These are phyloP conservation scores for Trogon surrucura DNA, from an alignment of 2,113 vertebrate genomes.

Conservation along the genomic window DNA sequence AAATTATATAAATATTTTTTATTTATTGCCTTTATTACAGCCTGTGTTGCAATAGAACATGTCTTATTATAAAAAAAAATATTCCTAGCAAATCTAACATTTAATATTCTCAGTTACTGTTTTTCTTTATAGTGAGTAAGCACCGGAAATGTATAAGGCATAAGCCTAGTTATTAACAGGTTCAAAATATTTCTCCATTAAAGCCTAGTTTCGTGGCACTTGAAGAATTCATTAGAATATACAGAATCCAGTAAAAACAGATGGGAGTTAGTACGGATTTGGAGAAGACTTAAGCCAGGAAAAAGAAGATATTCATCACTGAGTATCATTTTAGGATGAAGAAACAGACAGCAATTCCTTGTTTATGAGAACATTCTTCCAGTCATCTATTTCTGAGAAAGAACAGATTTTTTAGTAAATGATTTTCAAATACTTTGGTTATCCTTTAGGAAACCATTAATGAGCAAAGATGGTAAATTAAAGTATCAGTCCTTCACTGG, in stretches of 20 bases:
- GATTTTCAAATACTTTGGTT: conserved; percentile 1
- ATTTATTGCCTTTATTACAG: not conserved
- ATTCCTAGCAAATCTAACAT: not conserved
- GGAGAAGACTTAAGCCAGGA: conserved; percentile 7
- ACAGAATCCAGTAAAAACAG: conserved; percentile 17
- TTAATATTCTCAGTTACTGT: not conserved
- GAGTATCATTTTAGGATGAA: conserved; percentile 12
- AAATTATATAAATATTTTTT: not conserved
- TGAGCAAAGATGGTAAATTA: conserved; percentile 16
- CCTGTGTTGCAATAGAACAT: not conserved
- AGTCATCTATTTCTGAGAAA: not conserved
- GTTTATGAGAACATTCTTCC: conserved; percentile 13
- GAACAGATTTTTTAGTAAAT: not conserved
- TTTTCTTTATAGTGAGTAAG: conserved; percentile 1
- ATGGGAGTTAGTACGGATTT: not conserved
- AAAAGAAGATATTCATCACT: not conserved
- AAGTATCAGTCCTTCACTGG: not conserved
- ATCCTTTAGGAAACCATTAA: not conserved
- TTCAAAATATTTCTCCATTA: conserved; percentile 25
- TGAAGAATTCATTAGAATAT: conserved; percentile 3
- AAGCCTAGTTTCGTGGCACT: not conserved
- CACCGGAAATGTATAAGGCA: not conserved
- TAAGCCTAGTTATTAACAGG: not conserved
- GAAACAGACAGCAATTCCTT: not conserved
- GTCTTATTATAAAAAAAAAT: not conserved